These are phyloP conservation scores for Homarus americanus DNA, from an alignment of 1,140 invertebrate genomes.

Conservation along the genomic window DNA sequence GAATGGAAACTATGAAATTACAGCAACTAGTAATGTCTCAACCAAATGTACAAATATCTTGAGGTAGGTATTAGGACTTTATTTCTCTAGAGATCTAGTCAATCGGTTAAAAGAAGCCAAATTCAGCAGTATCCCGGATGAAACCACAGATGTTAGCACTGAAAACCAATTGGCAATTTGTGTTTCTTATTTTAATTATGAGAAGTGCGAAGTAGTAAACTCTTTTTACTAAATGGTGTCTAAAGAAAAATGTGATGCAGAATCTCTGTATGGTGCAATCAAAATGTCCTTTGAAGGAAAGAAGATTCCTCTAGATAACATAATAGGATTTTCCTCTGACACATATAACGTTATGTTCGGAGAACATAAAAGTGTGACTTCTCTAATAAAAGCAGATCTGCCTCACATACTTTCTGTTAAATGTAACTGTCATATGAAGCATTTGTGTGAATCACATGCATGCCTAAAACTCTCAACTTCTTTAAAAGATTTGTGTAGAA, in stretches of 20 bases:
- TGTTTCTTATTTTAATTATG: constrained; percentile 38
- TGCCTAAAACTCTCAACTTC: constrained; percentile 28
- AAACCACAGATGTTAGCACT: constrained; percentile 35
- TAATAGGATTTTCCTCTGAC: not conserved
- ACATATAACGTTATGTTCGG: no score
- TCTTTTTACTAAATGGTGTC: constrained; percentile 41
- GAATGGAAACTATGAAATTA: not conserved
- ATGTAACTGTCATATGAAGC: constrained; percentile 33
- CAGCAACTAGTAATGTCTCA: constrained; percentile 9
- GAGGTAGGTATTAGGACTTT: not conserved
- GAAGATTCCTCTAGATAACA: constrained; percentile 50
- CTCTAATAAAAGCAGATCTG: constrained; percentile 30
- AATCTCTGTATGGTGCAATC: constrained; percentile 34
- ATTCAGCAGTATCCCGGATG: constrained; percentile 26
- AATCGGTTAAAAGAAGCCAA: constrained; percentile 22
- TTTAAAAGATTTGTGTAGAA: constrained; percentile 42
- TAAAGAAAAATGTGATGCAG: constrained; percentile 33
- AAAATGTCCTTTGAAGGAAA: constrained; percentile 29
- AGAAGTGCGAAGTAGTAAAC: constrained; percentile 31
- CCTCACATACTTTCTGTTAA: constrained; percentile 21
- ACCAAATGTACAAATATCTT: constrained; percentile 10
- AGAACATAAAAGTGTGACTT: constrained; percentile 33
- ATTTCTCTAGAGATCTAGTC: constrained; percentile 41
- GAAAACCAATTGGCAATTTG: constrained; percentile 37
- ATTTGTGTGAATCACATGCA: no score